Evolutionary conservation across 2,113 vertebrate species (phyloP).

Genomic region (Psophia crepitans): DNA sequence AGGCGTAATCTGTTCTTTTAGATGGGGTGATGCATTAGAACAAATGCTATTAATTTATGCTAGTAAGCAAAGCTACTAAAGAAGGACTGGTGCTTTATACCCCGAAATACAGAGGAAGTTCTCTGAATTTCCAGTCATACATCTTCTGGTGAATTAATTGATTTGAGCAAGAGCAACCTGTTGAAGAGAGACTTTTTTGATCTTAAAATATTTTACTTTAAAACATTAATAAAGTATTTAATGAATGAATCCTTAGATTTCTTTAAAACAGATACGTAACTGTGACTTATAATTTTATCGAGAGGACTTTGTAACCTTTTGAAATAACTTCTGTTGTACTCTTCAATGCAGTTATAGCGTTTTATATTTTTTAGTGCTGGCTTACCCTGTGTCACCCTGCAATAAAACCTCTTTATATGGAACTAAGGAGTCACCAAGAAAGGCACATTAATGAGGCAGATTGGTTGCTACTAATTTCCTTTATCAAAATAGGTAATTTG

Average conservation of each 20-base stretch:
- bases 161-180: not conserved
- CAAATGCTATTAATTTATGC: not conserved
- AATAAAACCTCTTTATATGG: not conserved
- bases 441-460: not conserved
- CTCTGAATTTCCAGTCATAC: not conserved
- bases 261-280: not conserved
- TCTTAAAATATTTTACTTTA: not conserved
- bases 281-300: not conserved
- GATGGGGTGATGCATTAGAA: not conserved
- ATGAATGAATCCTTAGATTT: not conserved
- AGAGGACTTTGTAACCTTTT: not conserved
- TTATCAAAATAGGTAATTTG: not conserved
- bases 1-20: not conserved
- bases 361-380: not conserved
- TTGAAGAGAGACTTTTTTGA: not conserved
- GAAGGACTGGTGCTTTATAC: not conserved
- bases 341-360: slow-evolving; percentile 7
- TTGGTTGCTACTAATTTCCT: not conserved
- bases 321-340: not conserved
- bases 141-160: not conserved
- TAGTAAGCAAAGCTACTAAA: not conserved
- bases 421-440: not conserved
- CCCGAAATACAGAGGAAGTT: not conserved
- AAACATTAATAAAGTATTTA: not conserved
- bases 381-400: not conserved